Conservation (phyloP, 2,113 vertebrate genomes). For the Paraplagusia blochii region DNA sequence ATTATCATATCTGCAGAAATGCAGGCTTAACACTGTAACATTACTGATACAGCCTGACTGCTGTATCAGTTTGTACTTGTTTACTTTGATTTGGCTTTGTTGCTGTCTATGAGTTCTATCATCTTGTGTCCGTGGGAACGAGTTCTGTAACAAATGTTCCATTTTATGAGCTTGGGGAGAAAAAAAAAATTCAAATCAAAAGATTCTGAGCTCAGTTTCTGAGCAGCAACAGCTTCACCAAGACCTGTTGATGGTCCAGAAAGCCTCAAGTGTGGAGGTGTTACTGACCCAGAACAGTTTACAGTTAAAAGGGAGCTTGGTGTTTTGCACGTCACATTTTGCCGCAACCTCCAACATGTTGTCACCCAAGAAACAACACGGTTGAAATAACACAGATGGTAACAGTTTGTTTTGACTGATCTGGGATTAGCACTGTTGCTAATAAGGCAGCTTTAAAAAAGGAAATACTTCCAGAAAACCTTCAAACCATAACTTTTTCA, state of each 20-base stretch:
- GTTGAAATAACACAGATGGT: slow-evolving; percentile 40
- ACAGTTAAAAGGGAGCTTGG: slow-evolving; percentile 36
- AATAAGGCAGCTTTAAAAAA: background rate
- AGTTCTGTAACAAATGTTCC: no score
- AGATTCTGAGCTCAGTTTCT: background rate
- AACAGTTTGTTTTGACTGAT: slow-evolving; percentile 1
- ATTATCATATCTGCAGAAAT: no score
- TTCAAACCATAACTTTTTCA: no score
- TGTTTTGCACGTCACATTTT: slow-evolving; percentile 33
- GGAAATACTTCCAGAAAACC: background rate
- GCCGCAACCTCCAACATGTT: slow-evolving; percentile 5
- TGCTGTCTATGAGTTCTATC: no score
- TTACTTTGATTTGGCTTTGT: no score
- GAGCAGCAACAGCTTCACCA: slow-evolving; percentile 5
- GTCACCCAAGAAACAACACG: slow-evolving; percentile 34
- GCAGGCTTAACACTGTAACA: no score
- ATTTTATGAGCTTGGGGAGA: no score
- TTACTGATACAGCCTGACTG: no score
- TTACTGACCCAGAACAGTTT: slow-evolving; percentile 40
- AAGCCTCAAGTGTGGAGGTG: background rate
- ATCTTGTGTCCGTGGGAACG: no score
- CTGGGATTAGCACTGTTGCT: background rate
- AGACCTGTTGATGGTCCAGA: slow-evolving; percentile 40
- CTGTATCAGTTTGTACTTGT: no score
- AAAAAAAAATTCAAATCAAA: no score